These are phyloP conservation scores for Drosophila pseudoananassae DNA, from an alignment of 1,140 invertebrate species.

Conservation along the genomic window DNA sequence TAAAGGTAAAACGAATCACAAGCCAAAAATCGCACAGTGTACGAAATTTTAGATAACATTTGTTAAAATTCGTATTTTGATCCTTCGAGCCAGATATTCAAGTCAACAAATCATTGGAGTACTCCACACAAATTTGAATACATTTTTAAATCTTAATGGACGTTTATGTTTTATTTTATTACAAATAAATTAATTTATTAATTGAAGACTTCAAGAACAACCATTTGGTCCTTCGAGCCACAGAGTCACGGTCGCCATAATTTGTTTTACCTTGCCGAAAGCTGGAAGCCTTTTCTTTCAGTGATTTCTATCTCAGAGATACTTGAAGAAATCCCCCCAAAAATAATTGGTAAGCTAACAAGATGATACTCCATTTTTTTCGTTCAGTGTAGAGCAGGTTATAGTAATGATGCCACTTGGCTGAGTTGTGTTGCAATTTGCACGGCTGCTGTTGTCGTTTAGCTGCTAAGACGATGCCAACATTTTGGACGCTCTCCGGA, in stretches of 20 bases:
- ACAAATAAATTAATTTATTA: neutral
- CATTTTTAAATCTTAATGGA: neutral
- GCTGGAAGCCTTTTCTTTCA: neutral
- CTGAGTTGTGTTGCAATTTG: slow-evolving; percentile 37
- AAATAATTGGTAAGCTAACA: slow-evolving; percentile 34
- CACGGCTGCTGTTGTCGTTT: slow-evolving; percentile 56
- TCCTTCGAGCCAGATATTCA: too few relatives aligned
- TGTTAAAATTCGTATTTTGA: too few relatives aligned
- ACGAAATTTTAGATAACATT: neutral
- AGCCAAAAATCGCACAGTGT: slow-evolving; percentile 14
- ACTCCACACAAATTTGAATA: neutral
- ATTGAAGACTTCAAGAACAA: neutral
- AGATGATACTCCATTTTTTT: slow-evolving; percentile 20
- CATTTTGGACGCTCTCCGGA: slow-evolving; percentile 66
- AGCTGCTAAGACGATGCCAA: slow-evolving; percentile 73
- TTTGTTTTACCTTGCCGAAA: too few relatives aligned
- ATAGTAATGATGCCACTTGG: slow-evolving; percentile 66
- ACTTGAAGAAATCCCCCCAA: slow-evolving; percentile 26
- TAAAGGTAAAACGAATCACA: slow-evolving; percentile 43
- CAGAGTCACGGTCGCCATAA: too few relatives aligned
- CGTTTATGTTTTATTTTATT: too few relatives aligned
- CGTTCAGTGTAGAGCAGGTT: slow-evolving; percentile 55
- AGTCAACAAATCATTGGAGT: too few relatives aligned
- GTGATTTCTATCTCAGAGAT: neutral
- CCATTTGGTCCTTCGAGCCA: too few relatives aligned